Evolutionary conservation across 64 coral and sea anemone species (phyloP).

Genomic region (Montipora capricornis): DNA sequence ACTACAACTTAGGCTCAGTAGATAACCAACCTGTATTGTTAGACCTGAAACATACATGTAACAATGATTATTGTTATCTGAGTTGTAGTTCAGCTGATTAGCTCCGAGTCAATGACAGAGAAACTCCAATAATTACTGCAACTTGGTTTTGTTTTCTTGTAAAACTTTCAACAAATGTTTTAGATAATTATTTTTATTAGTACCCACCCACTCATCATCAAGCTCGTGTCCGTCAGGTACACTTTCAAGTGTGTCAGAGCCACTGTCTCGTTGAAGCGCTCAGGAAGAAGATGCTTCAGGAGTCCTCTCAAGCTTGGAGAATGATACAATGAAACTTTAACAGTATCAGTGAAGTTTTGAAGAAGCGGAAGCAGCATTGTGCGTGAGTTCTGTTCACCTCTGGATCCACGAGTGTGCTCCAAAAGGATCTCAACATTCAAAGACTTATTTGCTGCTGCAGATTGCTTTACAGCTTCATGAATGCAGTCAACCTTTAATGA

Average conservation of each 20-base stretch:
- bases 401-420: conserved; percentile 93
- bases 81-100: too few relatives aligned
- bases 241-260: conserved; percentile 98
- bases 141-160: not conserved
- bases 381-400: conserved; percentile 91
- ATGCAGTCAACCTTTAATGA: conserved; percentile 60
- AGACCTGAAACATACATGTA: too few relatives aligned
- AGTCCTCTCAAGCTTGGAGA: conserved; percentile 90
- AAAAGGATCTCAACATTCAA: conserved; percentile 88
- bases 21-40: too few relatives aligned
- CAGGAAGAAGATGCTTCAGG: conserved; percentile 76
- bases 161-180: too few relatives aligned
- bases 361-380: conserved; percentile 96
- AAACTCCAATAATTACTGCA: too few relatives aligned
- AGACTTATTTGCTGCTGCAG: not conserved
- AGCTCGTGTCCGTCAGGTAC: conserved; percentile 93
- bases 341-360: conserved; percentile 70
- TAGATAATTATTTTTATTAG: not conserved
- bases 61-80: too few relatives aligned
- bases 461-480: conserved; percentile 52
- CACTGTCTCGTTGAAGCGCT: conserved; percentile 98
- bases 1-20: too few relatives aligned
- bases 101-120: too few relatives aligned
- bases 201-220: conserved; percentile 98
- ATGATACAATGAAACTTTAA: conserved; percentile 90